Base-by-base conservation (phyloP, 2,113 vertebrate species). In the Malurus melanocephalus region DNA sequence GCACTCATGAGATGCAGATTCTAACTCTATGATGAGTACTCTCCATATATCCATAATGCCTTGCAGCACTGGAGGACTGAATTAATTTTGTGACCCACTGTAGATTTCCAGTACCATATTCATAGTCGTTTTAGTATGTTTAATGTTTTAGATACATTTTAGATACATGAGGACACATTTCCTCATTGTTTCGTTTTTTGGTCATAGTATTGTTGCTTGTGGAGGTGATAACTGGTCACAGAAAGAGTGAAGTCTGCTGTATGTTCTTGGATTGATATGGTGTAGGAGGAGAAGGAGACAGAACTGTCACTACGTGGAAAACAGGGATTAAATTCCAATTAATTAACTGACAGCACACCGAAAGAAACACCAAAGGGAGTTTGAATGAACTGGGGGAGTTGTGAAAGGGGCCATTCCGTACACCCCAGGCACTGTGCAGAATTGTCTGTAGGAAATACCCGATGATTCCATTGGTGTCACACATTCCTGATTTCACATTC, bases 241-340 rank as follows among this genome's bases (percentile, higher is more conserved):
- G 24, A 11, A 61, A 22, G 14, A 56, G 18, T 5, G 26, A 18
- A 66, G 8, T 30, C 17, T 57, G 24, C 24, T 4, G 0, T 49
- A 4, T 42, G 1, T 7, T 52, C 19, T 19, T 68, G 40, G n/a
- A 2, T n/a, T 46, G 49, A 6, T 4, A 6, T 3, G 7, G 16
- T 7, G 4, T 46, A 3, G 4, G 5, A 73, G 55, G 27, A 22
- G 30, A 19, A n/a, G 59, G 33, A 68, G 51, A 40, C 24, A 51
- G 13, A 11, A 13, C 9, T 49, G 30, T 6, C 24, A 33, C n/a
- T 68, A 46, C 46, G n/a, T 16, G 46, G 17, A 80, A 30, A 73
- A 49, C 3, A 45, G 17, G 10, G 35, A 57, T 77, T 53, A 73
- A 82, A 73, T 60, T 73, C 33, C 45, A 65, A 68, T 11, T 17